A percentile compares a stretch with the other conserved stretches of the same genome.
Conservation (phyloP, 2,888 invertebrate genomes). For the Bhutanitis thaidina region DNA sequence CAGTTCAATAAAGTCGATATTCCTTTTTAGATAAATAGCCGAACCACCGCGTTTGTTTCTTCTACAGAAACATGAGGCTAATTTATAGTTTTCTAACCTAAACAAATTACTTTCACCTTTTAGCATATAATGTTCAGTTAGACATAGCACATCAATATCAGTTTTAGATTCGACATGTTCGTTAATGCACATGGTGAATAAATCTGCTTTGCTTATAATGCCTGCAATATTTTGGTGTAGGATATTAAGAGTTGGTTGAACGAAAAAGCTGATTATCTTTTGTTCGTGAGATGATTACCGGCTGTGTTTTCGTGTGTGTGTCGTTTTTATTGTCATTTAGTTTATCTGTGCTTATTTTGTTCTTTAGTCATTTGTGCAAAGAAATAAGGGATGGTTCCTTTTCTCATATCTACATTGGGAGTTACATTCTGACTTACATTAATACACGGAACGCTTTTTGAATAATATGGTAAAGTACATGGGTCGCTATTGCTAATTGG, state of each 20-base stretch:
- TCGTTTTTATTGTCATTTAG: background rate
- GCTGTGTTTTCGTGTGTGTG: no score
- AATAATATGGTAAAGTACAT: no score
- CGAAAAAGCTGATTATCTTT: background rate
- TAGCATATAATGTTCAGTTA: background rate
- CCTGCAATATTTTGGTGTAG: no score
- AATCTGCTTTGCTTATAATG: no score
- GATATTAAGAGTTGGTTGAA: background rate
- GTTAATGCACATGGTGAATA: background rate
- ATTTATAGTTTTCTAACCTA: background rate
- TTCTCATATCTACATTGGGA: background rate
- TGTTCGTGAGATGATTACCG: no score
- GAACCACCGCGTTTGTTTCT: no score
- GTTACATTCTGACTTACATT: background rate
- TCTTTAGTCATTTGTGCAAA: background rate
- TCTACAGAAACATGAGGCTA: background rate
- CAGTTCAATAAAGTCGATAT: no score
- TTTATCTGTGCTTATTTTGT: background rate
- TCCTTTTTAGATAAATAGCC: no score
- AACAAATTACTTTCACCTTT: background rate
- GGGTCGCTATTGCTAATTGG: background rate
- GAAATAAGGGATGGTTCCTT: background rate
- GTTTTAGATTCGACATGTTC: background rate
- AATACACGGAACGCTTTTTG: background rate
- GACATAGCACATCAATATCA: background rate